Evolutionary conservation across 1,140 invertebrate species (phyloP).

Genomic region (Parapsyche elsis): DNA sequence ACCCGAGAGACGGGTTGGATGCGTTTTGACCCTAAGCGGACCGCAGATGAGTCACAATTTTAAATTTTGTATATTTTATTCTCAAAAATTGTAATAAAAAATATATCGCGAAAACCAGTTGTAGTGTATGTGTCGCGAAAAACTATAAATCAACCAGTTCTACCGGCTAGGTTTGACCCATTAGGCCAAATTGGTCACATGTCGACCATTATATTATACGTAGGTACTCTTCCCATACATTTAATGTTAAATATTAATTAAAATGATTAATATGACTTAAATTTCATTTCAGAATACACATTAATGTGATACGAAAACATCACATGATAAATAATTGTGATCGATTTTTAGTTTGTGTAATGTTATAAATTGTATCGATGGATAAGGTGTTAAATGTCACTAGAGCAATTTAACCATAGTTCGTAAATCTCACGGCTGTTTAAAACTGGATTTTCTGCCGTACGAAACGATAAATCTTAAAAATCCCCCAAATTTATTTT

Average conservation of each 20-base stretch:
- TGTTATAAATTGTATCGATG: too few relatives aligned
- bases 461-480: not conserved
- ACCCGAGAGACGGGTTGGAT: not conserved
- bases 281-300: too few relatives aligned
- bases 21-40: slow-evolving; percentile 3
- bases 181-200: not conserved
- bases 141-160: slow-evolving; percentile 12
- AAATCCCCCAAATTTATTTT: slow-evolving; percentile 2
- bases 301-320: too few relatives aligned
- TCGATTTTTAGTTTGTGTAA: too few relatives aligned
- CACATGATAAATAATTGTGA: too few relatives aligned
- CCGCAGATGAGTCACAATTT: not conserved
- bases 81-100: not conserved
- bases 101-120: not conserved
- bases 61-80: not conserved
- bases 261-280: too few relatives aligned
- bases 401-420: slow-evolving; percentile 1
- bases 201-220: too few relatives aligned
- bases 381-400: slow-evolving; percentile 11
- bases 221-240: too few relatives aligned
- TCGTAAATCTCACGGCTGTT: slow-evolving; percentile 12
- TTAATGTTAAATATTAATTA: too few relatives aligned
- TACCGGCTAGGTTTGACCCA: slow-evolving; percentile 6
- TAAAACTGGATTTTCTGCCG: slow-evolving; percentile 6
- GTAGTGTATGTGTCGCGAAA: not conserved